Conservation (phyloP, 2,113 vertebrate genomes). For the Neolamprologus toae region DNA sequence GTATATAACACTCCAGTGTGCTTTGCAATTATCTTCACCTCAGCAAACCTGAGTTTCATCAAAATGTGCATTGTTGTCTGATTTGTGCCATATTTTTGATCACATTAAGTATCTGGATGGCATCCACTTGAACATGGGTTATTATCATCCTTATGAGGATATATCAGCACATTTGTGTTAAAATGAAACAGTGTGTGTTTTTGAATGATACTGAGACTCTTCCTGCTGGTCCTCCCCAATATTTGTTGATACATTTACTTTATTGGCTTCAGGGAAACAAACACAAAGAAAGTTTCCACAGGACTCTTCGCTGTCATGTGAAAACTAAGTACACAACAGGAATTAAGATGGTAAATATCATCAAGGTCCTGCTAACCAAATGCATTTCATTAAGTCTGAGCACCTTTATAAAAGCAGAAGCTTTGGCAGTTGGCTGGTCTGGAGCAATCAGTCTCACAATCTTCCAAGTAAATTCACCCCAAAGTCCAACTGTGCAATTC, state of each 20-base stretch:
- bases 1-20: slow-evolving; percentile 14
- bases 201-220: not conserved
- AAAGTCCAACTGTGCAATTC: not conserved
- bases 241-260: not conserved
- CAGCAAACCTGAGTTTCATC: not conserved
- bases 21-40: slow-evolving; percentile 26
- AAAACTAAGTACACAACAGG: not conserved
- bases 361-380: not conserved
- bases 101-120: not conserved
- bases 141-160: not conserved
- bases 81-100: not conserved
- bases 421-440: not conserved
- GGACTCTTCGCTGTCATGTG: not conserved
- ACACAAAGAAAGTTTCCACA: not conserved
- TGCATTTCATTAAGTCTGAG: not conserved
- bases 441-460: not conserved
- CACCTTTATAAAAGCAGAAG: not conserved
- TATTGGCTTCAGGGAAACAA: not conserved
- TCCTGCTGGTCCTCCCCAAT: not conserved
- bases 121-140: not conserved
- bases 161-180: not conserved
- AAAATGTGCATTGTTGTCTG: not conserved
- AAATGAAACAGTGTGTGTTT: not conserved
- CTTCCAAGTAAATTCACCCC: not conserved
- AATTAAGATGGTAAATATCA: not conserved